These are phyloP conservation scores for Smutsia gigantea DNA, from an alignment of 2,797 vertebrate species.

Conservation along the genomic window DNA sequence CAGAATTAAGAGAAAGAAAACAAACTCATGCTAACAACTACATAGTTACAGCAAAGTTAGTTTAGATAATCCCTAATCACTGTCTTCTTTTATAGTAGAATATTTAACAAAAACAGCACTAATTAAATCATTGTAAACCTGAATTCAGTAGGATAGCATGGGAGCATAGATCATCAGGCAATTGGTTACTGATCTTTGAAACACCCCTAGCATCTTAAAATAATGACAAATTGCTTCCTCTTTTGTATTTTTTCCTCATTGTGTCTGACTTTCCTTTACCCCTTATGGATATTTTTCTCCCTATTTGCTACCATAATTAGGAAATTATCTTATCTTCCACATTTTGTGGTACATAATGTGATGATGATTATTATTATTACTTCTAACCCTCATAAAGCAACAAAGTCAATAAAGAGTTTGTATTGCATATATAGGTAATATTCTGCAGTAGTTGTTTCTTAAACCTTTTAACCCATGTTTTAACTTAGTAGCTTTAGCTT, in stretches of 20 bases:
- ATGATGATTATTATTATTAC: not conserved
- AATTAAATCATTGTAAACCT: not conserved
- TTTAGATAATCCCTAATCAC: not conserved
- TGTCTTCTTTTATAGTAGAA: not conserved
- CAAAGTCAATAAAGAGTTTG: not conserved
- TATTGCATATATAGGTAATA: not conserved
- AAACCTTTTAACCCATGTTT: not conserved
- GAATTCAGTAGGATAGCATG: not conserved
- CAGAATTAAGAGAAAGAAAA: not conserved
- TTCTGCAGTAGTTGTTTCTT: not conserved
- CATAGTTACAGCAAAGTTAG: not conserved
- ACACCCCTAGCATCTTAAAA: not conserved
- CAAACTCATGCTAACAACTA: not conserved
- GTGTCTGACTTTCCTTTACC: not conserved
- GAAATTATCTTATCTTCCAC: not conserved
- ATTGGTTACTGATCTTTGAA: not conserved
- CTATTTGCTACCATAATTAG: not conserved
- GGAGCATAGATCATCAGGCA: not conserved
- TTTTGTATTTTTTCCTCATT: not conserved
- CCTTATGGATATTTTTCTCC: not conserved
- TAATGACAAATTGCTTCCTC: not conserved
- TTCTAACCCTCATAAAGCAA: not conserved
- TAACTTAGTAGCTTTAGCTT: not conserved
- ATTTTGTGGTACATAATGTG: not conserved
- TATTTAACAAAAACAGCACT: not conserved